Evolutionary conservation across 2,888 invertebrate genomes (phyloP), one percentile per base, ranked within the genome.

Genomic region (Parnassius glacialis): DNA sequence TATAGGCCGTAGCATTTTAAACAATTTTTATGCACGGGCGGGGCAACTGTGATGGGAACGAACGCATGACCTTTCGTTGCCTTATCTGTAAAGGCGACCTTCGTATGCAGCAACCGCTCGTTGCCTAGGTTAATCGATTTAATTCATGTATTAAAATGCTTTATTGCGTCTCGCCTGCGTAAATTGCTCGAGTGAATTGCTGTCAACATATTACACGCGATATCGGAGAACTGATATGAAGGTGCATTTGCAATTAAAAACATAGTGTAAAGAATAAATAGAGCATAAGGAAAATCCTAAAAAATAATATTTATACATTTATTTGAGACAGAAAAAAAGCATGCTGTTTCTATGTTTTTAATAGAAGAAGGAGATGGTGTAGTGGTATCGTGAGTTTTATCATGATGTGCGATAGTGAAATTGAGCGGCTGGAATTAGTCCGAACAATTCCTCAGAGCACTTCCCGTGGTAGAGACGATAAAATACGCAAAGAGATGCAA

Each of bases 131-230:
- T 52, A 61, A 61, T 57, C 61, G 61, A 57, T 61, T 56, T 52
- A 61, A 52, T 56, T 16, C 44, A 43, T 45, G 56, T 50, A 60
- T 60, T 55, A 60, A 55, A 59, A 53, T 48, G 41, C 51, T 59
- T 59, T 47, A 59, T 43, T 52, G 34, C 48, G 2, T 48, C 53
- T 53, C n/a, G 10, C 53, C 3, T 44, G 9, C 20, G 16, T 48
- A 53, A 13, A 48, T 12, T 13, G 9, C 48, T 13, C 48, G 9
- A n/a, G 45, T 12, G 45, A 53, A 47, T 44, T 57, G 20, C 42
- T 43, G 2, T 13, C 51, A 51, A 43, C 10, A n/a, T 45, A 12
- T 45, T 45, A 41, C 53, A 7, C 12, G 1, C 16, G 34, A 13
- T 41, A 10, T 9, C 16, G 52, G n/a, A 52, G 12, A 25, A 41